phyloP scores from a whole-genome alignment of 1,140 invertebrate genomes.

The Propsilocerus akamusi region DNA sequence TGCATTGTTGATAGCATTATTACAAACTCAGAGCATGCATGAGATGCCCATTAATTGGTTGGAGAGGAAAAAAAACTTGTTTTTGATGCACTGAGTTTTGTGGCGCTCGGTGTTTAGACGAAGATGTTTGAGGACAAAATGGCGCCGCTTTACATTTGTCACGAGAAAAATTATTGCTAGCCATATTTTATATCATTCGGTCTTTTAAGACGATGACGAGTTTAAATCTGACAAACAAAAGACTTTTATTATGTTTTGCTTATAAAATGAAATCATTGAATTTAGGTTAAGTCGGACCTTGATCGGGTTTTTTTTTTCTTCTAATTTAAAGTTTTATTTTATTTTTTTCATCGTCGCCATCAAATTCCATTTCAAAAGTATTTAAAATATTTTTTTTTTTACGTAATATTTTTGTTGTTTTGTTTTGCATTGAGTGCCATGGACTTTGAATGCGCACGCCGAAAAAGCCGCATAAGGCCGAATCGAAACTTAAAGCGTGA shows the following conservation, averaged over 20 bases:
- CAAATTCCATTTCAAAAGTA: neutral
- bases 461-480: no score
- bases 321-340: constrained; percentile 1
- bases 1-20: neutral
- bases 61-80: neutral
- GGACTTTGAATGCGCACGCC: no score
- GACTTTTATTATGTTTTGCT: no score
- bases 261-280: neutral
- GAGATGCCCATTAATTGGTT: neutral
- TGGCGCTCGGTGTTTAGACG: no score
- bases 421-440: neutral
- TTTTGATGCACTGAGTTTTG: neutral
- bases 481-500: no score
- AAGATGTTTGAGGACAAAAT: constrained; percentile 1
- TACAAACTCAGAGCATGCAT: neutral
- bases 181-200: no score
- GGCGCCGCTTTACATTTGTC: no score
- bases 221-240: constrained; percentile 2
- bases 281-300: neutral
- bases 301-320: neutral
- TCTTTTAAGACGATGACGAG: neutral
- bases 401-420: neutral
- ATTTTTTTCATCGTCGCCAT: neutral
- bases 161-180: no score
- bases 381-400: neutral